phyloP scores from a whole-genome alignment of 1,140 invertebrate species.

The Littorina saxatilis region DNA sequence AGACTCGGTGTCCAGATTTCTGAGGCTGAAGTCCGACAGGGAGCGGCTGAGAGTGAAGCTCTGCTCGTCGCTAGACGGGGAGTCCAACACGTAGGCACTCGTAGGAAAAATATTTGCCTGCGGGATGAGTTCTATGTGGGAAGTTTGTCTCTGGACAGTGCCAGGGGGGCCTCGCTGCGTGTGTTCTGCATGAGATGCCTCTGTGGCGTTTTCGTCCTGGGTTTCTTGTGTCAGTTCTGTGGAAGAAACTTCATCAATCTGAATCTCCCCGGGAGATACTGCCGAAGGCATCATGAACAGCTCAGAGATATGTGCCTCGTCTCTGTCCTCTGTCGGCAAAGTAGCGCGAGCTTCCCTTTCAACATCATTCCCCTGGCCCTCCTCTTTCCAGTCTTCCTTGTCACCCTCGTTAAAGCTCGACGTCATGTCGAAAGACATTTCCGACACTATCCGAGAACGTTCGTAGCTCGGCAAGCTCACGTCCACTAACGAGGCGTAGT shows the following conservation, averaged over 20 bases:
- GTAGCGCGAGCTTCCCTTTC: too few species aligned
- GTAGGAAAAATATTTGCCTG: background rate
- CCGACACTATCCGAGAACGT: background rate
- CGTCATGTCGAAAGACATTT: slow-evolving; percentile 11
- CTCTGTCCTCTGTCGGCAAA: too few species aligned
- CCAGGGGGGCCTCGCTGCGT: background rate
- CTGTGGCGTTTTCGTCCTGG: background rate
- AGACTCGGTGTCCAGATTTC: background rate
- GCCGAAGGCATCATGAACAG: background rate
- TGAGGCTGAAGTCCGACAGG: slow-evolving; percentile 1
- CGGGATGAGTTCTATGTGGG: background rate
- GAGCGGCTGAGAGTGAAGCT: background rate
- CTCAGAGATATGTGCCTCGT: too few species aligned
- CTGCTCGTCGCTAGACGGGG: background rate
- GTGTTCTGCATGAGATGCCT: background rate
- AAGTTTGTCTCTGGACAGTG: background rate
- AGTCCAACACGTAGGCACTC: background rate
- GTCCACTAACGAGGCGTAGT: slow-evolving; percentile 3
- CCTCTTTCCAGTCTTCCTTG: background rate
- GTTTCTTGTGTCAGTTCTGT: background rate
- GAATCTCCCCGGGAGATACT: too few species aligned
- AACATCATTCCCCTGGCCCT: too few species aligned
- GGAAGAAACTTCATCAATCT: too few species aligned
- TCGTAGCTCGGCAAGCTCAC: slow-evolving; percentile 1
- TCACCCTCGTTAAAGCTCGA: background rate